Conservation (phyloP, 2,797 vertebrate species). For the Philypnodon macrostomus region DNA sequence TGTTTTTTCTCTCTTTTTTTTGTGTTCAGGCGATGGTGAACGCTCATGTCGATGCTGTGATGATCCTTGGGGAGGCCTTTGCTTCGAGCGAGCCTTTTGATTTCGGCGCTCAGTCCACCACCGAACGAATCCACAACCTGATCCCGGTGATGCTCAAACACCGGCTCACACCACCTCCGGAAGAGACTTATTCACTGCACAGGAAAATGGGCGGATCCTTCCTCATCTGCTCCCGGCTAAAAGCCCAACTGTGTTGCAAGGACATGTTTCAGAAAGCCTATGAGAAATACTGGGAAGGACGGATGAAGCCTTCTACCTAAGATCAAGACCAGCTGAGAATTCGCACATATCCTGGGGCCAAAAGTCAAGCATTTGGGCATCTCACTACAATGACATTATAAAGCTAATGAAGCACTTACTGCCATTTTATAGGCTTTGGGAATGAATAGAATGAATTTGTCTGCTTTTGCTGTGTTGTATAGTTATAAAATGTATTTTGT, state of each 20-base stretch:
- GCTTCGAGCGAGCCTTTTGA: conserved; percentile 81
- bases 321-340: conserved; percentile 13
- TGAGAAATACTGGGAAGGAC: conserved; percentile 82
- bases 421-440: conserved; percentile 8
- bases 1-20: too few species aligned
- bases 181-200: conserved; percentile 97
- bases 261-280: conserved; percentile 88
- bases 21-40: conserved; percentile 86
- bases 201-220: conserved; percentile 98
- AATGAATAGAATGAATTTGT: background rate
- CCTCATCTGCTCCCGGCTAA: conserved; percentile 94
- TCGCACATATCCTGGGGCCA: conserved; percentile 39
- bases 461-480: conserved; percentile 1
- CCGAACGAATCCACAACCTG: conserved; percentile 91
- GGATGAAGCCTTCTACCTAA: conserved; percentile 36
- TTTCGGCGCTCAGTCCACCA: conserved; percentile 91
- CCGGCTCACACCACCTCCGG: conserved; percentile 89
- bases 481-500: conserved; percentile 1
- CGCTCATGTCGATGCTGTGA: conserved; percentile 93
- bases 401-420: conserved; percentile 11
- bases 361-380: conserved; percentile 14
- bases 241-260: conserved; percentile 86
- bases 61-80: conserved; percentile 96
- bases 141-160: conserved; percentile 96
- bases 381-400: conserved; percentile 5